Evolutionary conservation across 2,888 invertebrate genomes (phyloP).

Genomic region (Rhingia rostrata): DNA sequence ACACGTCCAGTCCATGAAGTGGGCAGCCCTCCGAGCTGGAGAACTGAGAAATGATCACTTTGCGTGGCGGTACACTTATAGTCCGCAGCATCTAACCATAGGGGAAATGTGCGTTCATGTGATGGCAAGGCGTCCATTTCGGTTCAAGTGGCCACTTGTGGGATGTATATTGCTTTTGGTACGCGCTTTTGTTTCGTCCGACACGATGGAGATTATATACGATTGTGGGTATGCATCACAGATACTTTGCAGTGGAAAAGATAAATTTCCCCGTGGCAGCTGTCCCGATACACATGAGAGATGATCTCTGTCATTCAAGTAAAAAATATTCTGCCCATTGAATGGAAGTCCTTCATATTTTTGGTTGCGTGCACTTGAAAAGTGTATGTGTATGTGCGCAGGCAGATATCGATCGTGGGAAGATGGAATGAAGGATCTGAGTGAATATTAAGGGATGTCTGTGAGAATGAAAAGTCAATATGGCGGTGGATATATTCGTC

Average conservation of each 20-base stretch:
- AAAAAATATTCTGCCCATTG: constrained; percentile 34
- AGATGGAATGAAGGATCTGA: constrained; percentile 42
- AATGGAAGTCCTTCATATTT: constrained; percentile 70
- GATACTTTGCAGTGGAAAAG: constrained; percentile 30
- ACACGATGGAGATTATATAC: constrained; percentile 32
- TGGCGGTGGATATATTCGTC: too few species aligned
- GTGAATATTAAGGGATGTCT: background rate
- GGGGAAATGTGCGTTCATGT: constrained; percentile 48
- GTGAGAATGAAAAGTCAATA: background rate
- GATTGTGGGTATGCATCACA: constrained; percentile 14
- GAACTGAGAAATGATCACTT: constrained; percentile 59
- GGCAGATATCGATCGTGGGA: constrained; percentile 65
- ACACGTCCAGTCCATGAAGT: constrained; percentile 7
- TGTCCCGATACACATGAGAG: constrained; percentile 49
- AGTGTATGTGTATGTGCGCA: constrained; percentile 6
- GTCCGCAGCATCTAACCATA: constrained; percentile 47
- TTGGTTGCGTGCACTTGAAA: constrained; percentile 37
- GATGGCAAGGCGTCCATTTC: constrained; percentile 63
- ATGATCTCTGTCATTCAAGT: constrained; percentile 60
- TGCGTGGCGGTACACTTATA: constrained; percentile 48
- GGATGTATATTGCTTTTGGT: constrained; percentile 19
- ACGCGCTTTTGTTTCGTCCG: constrained; percentile 34
- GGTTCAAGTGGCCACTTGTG: constrained; percentile 72
- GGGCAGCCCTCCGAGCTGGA: constrained; percentile 51
- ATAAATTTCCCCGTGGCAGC: constrained; percentile 28